phyloP scores from a whole-genome alignment of 2,797 vertebrate species.

The Sarcoramphus papa region DNA sequence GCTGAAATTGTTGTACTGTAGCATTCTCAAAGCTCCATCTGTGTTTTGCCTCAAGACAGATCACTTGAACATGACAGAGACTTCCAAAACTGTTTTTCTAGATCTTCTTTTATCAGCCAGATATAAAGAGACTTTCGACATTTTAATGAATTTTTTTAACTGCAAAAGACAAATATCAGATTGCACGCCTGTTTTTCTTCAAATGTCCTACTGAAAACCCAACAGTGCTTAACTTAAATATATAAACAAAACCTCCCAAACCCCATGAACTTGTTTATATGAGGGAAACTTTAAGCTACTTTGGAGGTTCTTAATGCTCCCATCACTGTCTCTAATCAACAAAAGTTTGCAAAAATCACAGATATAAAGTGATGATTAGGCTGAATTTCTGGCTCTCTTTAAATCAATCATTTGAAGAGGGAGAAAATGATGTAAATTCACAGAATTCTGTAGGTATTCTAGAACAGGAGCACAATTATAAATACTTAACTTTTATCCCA shows the following conservation, averaged over 20 bases:
- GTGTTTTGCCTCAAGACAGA: not conserved
- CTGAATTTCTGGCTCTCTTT: not conserved
- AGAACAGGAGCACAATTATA: not conserved
- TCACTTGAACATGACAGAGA: not conserved
- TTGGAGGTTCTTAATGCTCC: not conserved
- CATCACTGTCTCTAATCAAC: not conserved
- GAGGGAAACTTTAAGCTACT: not conserved
- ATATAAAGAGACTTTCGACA: not conserved
- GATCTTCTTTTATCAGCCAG: not conserved
- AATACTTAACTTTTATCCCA: not conserved
- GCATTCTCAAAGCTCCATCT: not conserved
- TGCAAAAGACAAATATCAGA: not conserved
- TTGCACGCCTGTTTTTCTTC: not conserved
- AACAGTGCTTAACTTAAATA: not conserved
- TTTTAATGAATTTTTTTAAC: not conserved
- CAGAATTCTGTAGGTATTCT: not conserved
- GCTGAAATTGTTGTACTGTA: not conserved
- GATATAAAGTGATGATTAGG: not conserved
- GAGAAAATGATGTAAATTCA: not conserved
- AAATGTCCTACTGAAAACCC: not conserved
- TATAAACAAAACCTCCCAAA: not conserved
- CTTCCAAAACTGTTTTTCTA: not conserved
- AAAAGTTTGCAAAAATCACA: not conserved
- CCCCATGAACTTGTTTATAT: not conserved
- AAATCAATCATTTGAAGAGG: not conserved